Percentiles rank a stretch among this genome's conserved stretches.
phyloP scores from a whole-genome alignment of 2,113 vertebrate species.

The Strix uralensis region DNA sequence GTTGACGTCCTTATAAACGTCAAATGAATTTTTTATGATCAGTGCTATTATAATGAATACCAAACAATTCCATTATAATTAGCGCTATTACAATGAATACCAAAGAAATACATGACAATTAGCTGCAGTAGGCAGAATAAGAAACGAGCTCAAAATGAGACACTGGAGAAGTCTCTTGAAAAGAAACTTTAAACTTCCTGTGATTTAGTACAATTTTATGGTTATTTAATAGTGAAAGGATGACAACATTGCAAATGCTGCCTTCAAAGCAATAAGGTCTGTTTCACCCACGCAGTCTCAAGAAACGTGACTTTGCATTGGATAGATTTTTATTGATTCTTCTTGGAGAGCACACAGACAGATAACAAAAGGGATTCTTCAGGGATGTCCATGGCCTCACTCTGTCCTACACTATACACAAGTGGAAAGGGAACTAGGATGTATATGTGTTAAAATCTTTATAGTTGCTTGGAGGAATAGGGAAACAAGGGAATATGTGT shows the following conservation, averaged over 20 bases:
- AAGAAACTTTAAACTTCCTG: background rate
- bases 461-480: background rate
- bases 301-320: background rate
- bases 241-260: background rate
- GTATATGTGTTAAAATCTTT: background rate
- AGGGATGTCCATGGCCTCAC: background rate
- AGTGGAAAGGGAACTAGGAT: background rate
- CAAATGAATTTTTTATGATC: conserved; percentile 48
- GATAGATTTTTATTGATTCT: background rate
- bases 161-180: background rate
- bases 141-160: conserved; percentile 42
- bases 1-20: background rate
- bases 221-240: background rate
- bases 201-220: background rate
- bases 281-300: background rate
- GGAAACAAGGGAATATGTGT: background rate
- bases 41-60: conserved; percentile 33
- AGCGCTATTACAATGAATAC: conserved; percentile 45
- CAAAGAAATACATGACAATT: conserved; percentile 42
- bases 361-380: background rate
- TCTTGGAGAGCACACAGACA: background rate
- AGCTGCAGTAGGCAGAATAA: conserved; percentile 18
- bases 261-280: background rate
- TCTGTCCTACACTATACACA: background rate
- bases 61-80: conserved; percentile 61